phyloP scores from a whole-genome alignment of 2,888 invertebrate species.

The Apamea anceps region DNA sequence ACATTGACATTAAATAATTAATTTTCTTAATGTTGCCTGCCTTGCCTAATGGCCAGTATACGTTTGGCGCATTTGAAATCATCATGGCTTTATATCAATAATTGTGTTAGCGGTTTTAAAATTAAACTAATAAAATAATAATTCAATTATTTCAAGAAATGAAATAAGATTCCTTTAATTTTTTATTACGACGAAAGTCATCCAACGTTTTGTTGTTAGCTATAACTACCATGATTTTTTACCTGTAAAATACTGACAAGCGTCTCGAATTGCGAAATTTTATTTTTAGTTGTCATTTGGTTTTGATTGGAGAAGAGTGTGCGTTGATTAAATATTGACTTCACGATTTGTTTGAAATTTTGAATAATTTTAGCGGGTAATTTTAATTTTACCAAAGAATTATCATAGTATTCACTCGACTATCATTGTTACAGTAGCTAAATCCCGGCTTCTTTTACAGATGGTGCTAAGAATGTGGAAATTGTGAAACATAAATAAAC shows the following conservation, averaged over 20 bases:
- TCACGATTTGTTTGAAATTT: conserved; percentile 59
- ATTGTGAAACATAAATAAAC: conserved; percentile 53
- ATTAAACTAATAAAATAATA: neutral
- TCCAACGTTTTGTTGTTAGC: conserved; percentile 39
- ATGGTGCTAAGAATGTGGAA: conserved; percentile 78
- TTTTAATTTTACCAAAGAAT: conserved; percentile 40
- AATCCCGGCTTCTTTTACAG: conserved; percentile 71
- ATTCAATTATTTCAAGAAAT: rapidly evolving
- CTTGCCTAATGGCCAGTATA: neutral
- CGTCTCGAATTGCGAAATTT: conserved; percentile 20
- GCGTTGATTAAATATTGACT: conserved; percentile 19
- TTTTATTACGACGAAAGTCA: neutral
- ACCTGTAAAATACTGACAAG: conserved; percentile 11
- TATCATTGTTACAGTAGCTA: neutral
- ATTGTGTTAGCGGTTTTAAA: neutral
- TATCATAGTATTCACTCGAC: neutral
- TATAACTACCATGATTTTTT: neutral
- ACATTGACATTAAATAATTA: conserved; percentile 36
- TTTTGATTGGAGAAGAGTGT: conserved; percentile 53
- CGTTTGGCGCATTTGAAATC: neutral
- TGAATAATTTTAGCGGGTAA: conserved; percentile 67
- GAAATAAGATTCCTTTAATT: rapidly evolving
- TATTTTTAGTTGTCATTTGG: conserved; percentile 50
- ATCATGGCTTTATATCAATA: no score
- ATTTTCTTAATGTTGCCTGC: conserved; percentile 17